Conservation (phyloP, 2,113 vertebrate species). For the Anoura caudifer region DNA sequence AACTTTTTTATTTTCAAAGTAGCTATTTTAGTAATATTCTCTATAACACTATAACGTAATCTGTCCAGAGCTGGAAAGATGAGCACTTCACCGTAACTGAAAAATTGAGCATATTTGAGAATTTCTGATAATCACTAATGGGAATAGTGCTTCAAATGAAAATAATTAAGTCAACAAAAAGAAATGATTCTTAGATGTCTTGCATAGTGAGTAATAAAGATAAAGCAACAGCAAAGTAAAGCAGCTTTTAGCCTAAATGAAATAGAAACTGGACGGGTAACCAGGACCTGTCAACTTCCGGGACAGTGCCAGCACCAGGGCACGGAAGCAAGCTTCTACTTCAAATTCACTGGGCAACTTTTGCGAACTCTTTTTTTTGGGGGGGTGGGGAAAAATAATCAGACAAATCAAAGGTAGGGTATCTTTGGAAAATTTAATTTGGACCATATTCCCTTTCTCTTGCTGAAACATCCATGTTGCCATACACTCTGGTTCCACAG, state of each 20-base stretch:
- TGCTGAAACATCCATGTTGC: constrained; percentile 57
- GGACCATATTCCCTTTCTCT: constrained; percentile 62
- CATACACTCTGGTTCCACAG: constrained; percentile 56
- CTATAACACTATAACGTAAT: background rate
- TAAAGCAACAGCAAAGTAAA: background rate
- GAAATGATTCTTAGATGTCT: background rate
- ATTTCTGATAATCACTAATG: background rate
- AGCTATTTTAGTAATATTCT: background rate
- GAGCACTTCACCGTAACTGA: background rate
- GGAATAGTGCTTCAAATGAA: background rate
- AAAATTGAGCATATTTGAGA: background rate
- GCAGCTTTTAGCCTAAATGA: background rate
- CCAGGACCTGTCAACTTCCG: background rate
- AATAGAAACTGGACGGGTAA: background rate
- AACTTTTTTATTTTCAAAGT: background rate
- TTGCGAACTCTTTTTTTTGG: background rate
- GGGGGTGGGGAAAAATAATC: background rate
- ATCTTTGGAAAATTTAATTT: constrained; percentile 76
- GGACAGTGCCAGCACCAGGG: background rate
- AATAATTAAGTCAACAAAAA: background rate
- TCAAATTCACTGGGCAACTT: background rate
- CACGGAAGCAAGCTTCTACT: background rate
- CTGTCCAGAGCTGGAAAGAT: background rate
- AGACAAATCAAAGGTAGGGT: constrained; percentile 57
- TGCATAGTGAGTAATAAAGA: background rate